Evolutionary conservation across 1,140 invertebrate genomes (phyloP).

Genomic region (Phocides pigmalion): DNA sequence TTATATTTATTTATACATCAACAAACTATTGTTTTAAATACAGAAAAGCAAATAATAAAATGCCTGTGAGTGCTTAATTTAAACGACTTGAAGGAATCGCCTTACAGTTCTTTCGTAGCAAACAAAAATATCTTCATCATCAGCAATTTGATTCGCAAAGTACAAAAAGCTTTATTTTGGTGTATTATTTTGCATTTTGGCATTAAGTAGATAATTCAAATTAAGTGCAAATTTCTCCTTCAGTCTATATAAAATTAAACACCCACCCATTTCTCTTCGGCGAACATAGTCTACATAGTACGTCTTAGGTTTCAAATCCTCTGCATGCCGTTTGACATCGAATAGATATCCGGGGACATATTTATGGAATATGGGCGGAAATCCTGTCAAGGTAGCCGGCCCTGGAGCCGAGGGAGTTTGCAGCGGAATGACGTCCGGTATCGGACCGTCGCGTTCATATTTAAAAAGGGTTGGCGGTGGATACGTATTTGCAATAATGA

Average conservation of each 20-base stretch:
- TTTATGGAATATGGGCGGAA: slow-evolving; percentile 77
- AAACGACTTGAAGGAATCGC: slow-evolving; percentile 69
- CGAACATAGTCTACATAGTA: slow-evolving; percentile 80
- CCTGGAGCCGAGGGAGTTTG: slow-evolving; percentile 61
- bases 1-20: slow-evolving; percentile 16
- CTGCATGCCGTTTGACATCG: slow-evolving; percentile 69
- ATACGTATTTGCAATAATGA: slow-evolving; percentile 53
- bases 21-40: slow-evolving; percentile 38
- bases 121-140: slow-evolving; percentile 28
- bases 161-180: slow-evolving; percentile 32
- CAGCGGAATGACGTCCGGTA: slow-evolving; percentile 65
- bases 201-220: slow-evolving; percentile 20
- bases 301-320: slow-evolving; percentile 77
- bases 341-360: slow-evolving; percentile 77
- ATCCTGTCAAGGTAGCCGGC: slow-evolving; percentile 69
- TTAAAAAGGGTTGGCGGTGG: slow-evolving; percentile 70
- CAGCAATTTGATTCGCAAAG: slow-evolving; percentile 16
- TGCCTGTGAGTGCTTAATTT: slow-evolving; percentile 74
- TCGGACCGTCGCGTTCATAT: slow-evolving; percentile 73
- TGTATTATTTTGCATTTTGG: slow-evolving; percentile 13
- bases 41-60: slow-evolving; percentile 69
- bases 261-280: slow-evolving; percentile 80
- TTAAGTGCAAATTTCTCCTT: slow-evolving; percentile 59
- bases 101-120: slow-evolving; percentile 44
- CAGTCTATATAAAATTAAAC: slow-evolving; percentile 70